phyloP scores from a whole-genome alignment of 2,113 vertebrate species.

The Rhea pennata region DNA sequence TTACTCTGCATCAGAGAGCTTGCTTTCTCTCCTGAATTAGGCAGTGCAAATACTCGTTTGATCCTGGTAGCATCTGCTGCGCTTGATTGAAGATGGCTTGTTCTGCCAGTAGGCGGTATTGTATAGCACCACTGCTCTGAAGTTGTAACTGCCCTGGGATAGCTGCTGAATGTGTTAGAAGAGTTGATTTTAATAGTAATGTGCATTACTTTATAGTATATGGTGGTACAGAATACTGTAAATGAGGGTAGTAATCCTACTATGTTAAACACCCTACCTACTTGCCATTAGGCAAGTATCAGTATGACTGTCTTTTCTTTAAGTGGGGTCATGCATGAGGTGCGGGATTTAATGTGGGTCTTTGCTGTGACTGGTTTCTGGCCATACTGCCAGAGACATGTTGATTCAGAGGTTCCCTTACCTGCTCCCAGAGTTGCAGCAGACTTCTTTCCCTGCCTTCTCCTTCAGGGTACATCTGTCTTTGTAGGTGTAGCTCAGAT shows the following conservation, averaged over 20 bases:
- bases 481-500: accelerated
- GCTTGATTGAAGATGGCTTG: neutral
- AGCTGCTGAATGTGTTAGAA: neutral
- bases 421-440: neutral
- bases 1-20: neutral
- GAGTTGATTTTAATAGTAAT: accelerated
- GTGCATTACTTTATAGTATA: neutral
- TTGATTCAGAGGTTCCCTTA: neutral
- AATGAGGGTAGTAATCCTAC: neutral
- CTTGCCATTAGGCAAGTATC: neutral
- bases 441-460: neutral
- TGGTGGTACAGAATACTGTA: neutral
- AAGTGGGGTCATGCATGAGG: neutral
- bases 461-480: neutral
- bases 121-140: neutral
- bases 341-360: neutral
- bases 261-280: neutral
- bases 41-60: accelerated
- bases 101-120: neutral
- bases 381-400: neutral
- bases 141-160: neutral
- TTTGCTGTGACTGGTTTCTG: neutral
- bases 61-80: neutral
- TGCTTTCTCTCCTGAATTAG: neutral
- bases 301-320: neutral